phyloP scores from a whole-genome alignment of 1,140 invertebrate genomes.

The Dufourea novaeangliae region DNA sequence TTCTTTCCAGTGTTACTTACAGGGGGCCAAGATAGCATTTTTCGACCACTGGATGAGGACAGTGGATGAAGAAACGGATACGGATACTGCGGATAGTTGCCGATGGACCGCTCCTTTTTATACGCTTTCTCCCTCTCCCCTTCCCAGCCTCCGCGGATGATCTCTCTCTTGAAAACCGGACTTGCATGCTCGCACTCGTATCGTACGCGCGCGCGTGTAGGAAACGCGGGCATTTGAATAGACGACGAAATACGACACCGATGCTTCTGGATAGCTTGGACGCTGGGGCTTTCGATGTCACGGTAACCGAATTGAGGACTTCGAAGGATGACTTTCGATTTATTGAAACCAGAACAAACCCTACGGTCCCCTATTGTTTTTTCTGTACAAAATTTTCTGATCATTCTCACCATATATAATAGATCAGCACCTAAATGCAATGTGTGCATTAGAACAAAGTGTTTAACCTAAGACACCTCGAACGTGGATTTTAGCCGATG shows the following conservation, averaged over 20 bases:
- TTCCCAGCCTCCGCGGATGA: constrained; percentile 34
- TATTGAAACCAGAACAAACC: too few species aligned
- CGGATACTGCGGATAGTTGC: constrained; percentile 67
- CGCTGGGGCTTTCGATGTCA: constrained; percentile 28
- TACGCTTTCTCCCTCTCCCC: constrained; percentile 76
- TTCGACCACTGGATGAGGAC: constrained; percentile 35
- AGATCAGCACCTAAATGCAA: not conserved
- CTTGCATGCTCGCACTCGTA: constrained; percentile 47
- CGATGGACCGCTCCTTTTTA: constrained; percentile 75
- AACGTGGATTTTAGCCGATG: too few species aligned
- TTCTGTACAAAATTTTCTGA: too few species aligned
- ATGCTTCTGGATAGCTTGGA: not conserved
- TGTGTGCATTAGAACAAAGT: not conserved
- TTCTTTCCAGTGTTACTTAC: constrained; percentile 55
- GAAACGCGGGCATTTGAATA: constrained; percentile 29
- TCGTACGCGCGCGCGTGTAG: constrained; percentile 45
- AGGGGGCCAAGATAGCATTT: constrained; percentile 48
- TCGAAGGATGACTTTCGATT: too few species aligned
- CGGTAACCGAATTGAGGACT: not conserved
- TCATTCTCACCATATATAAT: too few species aligned
- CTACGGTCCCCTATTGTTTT: too few species aligned
- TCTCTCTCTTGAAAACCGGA: constrained; percentile 68
- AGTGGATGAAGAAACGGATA: constrained; percentile 51
- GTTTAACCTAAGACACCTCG: not conserved
- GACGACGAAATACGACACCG: constrained; percentile 33